phyloP scores from a whole-genome alignment of 1,140 invertebrate genomes.

The Musca vetustissima region DNA sequence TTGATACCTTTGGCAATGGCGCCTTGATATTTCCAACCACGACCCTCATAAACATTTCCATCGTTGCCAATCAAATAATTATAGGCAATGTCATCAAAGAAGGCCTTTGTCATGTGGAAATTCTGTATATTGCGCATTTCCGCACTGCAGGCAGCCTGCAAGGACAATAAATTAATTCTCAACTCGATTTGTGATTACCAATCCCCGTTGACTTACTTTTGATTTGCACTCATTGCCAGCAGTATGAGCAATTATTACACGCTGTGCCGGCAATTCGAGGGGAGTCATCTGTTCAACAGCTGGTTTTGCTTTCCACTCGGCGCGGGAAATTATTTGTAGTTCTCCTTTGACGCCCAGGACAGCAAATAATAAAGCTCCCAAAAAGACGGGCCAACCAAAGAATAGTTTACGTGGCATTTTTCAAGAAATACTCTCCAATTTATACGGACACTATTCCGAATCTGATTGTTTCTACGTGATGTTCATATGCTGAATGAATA shows the following conservation, averaged over 20 bases:
- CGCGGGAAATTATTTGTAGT: constrained; percentile 35
- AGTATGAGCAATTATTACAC: constrained; percentile 61
- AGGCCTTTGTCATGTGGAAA: constrained; percentile 57
- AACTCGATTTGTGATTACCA: not conserved
- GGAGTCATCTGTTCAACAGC: constrained; percentile 50
- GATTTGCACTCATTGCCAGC: constrained; percentile 56
- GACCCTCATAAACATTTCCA: constrained; percentile 65
- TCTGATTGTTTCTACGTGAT: no score
- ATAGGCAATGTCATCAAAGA: constrained; percentile 62
- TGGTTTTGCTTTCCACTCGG: constrained; percentile 65
- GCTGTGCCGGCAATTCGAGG: constrained; percentile 56
- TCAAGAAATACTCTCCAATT: no score
- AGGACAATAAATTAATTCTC: not conserved
- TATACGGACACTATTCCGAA: no score
- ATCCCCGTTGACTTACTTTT: constrained; percentile 46
- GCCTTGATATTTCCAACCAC: constrained; percentile 62
- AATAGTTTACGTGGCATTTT: no score
- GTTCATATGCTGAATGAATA: no score
- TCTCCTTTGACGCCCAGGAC: constrained; percentile 19
- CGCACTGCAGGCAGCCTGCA: not conserved
- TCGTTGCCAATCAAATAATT: constrained; percentile 69
- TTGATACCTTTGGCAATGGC: constrained; percentile 65
- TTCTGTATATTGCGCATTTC: constrained; percentile 59
- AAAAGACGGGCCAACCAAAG: no score
- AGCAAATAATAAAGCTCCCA: no score